Conservation (phyloP, 2,888 invertebrate species). For the Dexiosoma caninum region DNA sequence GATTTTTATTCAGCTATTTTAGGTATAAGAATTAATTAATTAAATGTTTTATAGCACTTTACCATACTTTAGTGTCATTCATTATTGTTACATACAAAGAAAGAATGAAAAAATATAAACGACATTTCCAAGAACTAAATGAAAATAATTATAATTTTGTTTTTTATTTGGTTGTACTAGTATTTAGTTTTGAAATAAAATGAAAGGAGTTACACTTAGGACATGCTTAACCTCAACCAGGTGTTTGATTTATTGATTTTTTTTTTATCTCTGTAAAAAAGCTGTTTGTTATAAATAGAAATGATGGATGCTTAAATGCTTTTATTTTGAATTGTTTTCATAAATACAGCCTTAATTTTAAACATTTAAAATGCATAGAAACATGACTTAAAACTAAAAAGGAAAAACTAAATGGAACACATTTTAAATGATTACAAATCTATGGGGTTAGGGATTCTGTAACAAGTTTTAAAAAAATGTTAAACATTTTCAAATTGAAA, state of each 20-base stretch:
- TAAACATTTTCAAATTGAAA: too few species aligned
- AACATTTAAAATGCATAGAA: slow-evolving; percentile 67
- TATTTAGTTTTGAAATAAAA: slow-evolving; percentile 40
- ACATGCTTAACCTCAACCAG: slow-evolving; percentile 56
- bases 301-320: slow-evolving; percentile 37
- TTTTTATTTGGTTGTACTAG: background rate
- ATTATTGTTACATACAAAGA: slow-evolving; percentile 53
- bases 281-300: slow-evolving; percentile 18
- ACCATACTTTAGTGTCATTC: slow-evolving; percentile 38
- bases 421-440: background rate
- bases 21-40: slow-evolving; percentile 23
- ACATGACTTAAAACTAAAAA: slow-evolving; percentile 66
- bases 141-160: slow-evolving; percentile 26
- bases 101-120: slow-evolving; percentile 31
- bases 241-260: slow-evolving; percentile 24
- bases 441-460: background rate
- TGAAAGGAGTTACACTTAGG: slow-evolving; percentile 52
- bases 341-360: slow-evolving; percentile 44
- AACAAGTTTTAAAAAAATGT: background rate
- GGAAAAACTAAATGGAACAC: slow-evolving; percentile 12
- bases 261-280: slow-evolving; percentile 30
- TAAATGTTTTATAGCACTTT: slow-evolving; percentile 32
- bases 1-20: slow-evolving; percentile 27
- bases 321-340: slow-evolving; percentile 12
- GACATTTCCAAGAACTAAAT: slow-evolving; percentile 46